These are phyloP conservation scores for Murina feae DNA, from an alignment of 2,113 vertebrate species.

Conservation along the genomic window DNA sequence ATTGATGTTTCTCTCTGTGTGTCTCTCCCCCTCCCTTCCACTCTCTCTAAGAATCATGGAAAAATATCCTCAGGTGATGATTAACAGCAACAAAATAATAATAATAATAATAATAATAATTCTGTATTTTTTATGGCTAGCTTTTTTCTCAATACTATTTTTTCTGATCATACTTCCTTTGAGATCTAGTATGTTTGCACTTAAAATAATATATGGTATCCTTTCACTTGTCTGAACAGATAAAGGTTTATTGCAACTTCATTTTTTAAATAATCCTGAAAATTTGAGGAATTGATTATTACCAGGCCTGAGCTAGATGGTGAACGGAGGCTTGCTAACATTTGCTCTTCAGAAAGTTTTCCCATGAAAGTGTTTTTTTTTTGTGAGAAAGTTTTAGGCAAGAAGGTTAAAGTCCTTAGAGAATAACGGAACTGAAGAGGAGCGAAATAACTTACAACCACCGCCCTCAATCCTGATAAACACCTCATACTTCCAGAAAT, in stretches of 20 bases:
- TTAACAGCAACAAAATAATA: too few species aligned
- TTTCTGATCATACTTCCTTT: slow-evolving; percentile 11
- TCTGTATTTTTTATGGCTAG: background rate
- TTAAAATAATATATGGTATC: background rate
- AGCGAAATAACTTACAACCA: background rate
- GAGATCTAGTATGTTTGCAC: background rate
- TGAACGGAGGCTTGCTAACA: background rate
- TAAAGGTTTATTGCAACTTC: background rate
- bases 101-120: too few species aligned
- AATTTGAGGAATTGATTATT: background rate
- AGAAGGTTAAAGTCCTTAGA: background rate
- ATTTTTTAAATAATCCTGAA: background rate
- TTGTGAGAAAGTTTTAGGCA: background rate
- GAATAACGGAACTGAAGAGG: background rate
- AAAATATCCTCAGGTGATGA: too few species aligned
- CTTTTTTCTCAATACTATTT: slow-evolving; percentile 10
- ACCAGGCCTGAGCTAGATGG: background rate
- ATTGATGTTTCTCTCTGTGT: too few species aligned
- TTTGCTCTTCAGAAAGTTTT: background rate
- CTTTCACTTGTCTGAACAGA: background rate
- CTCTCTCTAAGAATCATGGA: too few species aligned
- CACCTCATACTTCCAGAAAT: slow-evolving; percentile 17
- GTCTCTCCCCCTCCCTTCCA: too few species aligned
- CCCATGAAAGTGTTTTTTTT: background rate
- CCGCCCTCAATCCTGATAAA: background rate